These are phyloP conservation scores for Natrix natrix DNA, from an alignment of 2,797 vertebrate genomes.

Conservation along the genomic window DNA sequence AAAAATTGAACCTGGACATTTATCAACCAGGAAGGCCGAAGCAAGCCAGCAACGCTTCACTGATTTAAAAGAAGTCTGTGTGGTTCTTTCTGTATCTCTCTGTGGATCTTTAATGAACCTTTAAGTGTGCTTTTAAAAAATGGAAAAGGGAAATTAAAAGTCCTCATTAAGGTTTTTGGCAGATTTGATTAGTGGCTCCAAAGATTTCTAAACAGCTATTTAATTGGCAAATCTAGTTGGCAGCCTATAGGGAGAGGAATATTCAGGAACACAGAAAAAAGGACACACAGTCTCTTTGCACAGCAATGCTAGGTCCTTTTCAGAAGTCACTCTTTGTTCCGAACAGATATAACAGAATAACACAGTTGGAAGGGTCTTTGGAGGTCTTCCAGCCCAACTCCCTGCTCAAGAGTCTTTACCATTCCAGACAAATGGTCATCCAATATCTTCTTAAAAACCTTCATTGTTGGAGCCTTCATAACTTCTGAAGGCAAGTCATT, in stretches of 20 bases:
- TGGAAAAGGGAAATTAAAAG: constrained; percentile 60
- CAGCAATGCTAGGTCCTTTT: neutral
- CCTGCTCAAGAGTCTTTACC: neutral
- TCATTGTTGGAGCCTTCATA: neutral
- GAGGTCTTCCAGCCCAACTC: neutral
- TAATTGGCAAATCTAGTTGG: constrained; percentile 55
- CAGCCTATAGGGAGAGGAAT: constrained; percentile 43
- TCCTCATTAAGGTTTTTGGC: constrained; percentile 65
- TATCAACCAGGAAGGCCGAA: neutral
- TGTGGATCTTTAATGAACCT: constrained; percentile 65
- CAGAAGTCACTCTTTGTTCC: neutral
- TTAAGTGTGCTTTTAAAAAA: constrained; percentile 50
- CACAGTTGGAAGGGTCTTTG: neutral
- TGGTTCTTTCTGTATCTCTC: constrained; percentile 34
- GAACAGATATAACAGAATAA: neutral
- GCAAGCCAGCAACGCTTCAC: rapidly evolving
- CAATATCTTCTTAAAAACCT: neutral
- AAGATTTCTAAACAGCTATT: constrained; percentile 57
- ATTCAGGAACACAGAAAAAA: neutral
- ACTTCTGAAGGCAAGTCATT: neutral
- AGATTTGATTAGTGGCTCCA: constrained; percentile 64
- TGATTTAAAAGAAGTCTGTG: constrained; percentile 21
- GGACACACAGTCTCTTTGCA: neutral
- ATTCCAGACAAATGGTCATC: neutral
- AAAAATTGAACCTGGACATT: neutral